Percentiles rank a stretch among this genome's conserved stretches.
Conservation (phyloP, 2,113 vertebrate genomes). For the Stigmatopora argus region DNA sequence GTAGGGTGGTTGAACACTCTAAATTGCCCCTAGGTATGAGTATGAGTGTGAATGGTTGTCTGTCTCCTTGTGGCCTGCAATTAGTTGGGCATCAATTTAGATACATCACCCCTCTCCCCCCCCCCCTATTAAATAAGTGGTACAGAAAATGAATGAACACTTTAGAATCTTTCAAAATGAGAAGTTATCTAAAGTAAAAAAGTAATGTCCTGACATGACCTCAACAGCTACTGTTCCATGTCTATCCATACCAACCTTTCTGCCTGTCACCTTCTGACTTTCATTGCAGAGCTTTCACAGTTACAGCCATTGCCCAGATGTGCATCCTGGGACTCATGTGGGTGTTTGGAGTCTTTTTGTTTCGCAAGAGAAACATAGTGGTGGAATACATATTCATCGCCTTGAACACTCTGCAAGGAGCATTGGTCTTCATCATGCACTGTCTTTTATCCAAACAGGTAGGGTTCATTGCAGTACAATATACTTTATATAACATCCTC, state of each 20-base stretch:
- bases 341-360: conserved; percentile 81
- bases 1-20: too few relatives aligned
- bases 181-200: neutral
- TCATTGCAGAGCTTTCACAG: conserved; percentile 70
- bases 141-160: too few relatives aligned
- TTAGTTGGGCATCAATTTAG: too few relatives aligned
- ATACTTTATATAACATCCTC: too few relatives aligned
- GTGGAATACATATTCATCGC: conserved; percentile 75
- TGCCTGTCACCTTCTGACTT: conserved; percentile 7
- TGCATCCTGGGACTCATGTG: conserved; percentile 81
- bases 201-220: neutral
- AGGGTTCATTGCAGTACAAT: neutral
- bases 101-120: too few relatives aligned
- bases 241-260: conserved; percentile 7
- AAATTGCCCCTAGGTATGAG: too few relatives aligned
- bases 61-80: too few relatives aligned
- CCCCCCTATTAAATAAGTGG: too few relatives aligned
- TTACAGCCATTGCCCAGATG: conserved; percentile 81
- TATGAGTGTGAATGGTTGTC: too few relatives aligned
- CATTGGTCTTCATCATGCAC: conserved; percentile 78
- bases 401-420: conserved; percentile 81
- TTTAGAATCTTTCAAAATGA: neutral
- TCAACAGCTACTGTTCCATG: conserved; percentile 13
- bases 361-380: conserved; percentile 29
- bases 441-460: conserved; percentile 83